Conservation (phyloP, 2,888 invertebrate genomes). For the Busseola fusca region DNA sequence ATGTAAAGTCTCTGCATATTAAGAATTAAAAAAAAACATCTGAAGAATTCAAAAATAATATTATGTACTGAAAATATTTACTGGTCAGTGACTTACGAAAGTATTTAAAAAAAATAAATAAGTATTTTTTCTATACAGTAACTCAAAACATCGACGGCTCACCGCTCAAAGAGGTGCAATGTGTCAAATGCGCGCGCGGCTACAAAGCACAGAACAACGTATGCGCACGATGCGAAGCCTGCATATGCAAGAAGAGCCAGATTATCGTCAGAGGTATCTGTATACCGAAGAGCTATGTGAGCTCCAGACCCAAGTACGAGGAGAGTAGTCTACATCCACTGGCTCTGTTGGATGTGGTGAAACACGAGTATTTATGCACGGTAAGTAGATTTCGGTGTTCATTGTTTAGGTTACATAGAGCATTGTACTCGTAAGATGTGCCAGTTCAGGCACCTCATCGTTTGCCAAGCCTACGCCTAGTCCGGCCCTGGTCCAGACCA, state of each 20-base stretch:
- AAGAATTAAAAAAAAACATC: background rate
- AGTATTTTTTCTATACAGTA: conserved; percentile 65
- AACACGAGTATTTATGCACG: conserved; percentile 80
- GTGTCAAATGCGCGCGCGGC: conserved; percentile 81
- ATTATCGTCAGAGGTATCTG: conserved; percentile 75
- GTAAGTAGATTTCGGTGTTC: conserved; percentile 67
- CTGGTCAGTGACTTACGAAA: background rate
- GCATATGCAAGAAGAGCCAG: conserved; percentile 74
- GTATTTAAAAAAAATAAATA: background rate
- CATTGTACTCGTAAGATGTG: no score
- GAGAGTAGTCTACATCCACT: conserved; percentile 74
- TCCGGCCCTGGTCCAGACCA: no score
- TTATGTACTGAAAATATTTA: background rate
- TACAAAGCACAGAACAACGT: conserved; percentile 70
- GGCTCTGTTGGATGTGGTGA: conserved; percentile 76
- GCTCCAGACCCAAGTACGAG: conserved; percentile 76
- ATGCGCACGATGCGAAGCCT: conserved; percentile 78
- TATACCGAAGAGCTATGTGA: conserved; percentile 75
- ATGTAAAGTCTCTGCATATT: no score
- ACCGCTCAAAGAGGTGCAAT: conserved; percentile 80
- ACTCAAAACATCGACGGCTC: conserved; percentile 84
- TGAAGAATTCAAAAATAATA: background rate
- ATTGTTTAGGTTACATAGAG: background rate
- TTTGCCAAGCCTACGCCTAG: background rate
- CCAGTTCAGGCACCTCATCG: background rate